A percentile compares a stretch with the other conserved stretches of the same genome.
These are phyloP conservation scores for Lycaena phlaeas DNA, from an alignment of 2,888 invertebrate species.

Conservation along the genomic window DNA sequence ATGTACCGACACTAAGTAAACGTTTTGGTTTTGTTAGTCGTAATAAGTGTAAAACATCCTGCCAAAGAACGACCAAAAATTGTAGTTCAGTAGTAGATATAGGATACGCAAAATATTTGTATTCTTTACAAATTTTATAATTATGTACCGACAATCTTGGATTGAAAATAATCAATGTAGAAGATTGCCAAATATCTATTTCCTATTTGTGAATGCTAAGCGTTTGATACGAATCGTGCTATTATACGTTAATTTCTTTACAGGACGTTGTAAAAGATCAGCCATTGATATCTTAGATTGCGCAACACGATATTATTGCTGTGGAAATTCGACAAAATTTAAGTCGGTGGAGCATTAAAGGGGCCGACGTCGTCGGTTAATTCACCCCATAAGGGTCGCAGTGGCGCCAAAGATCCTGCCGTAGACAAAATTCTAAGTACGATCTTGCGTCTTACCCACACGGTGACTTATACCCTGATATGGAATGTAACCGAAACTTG, in stretches of 20 bases:
- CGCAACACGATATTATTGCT: conserved; percentile 55
- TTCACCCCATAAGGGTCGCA: conserved; percentile 69
- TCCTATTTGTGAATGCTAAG: neutral
- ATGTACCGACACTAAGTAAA: no score
- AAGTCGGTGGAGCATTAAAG: conserved; percentile 67
- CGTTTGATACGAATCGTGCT: neutral
- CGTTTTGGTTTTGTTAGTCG: no score
- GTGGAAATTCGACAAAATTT: conserved; percentile 70
- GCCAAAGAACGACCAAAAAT: no score
- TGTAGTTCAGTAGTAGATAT: no score
- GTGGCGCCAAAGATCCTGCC: conserved; percentile 66
- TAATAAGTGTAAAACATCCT: no score
- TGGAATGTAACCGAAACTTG: neutral
- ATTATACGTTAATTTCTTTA: conserved; percentile 6
- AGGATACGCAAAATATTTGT: no score
- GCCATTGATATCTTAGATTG: conserved; percentile 50
- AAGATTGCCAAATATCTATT: no score
- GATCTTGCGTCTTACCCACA: conserved; percentile 29
- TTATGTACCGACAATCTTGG: no score
- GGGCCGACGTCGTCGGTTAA: conserved; percentile 66
- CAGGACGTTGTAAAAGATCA: conserved; percentile 41
- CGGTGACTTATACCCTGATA: conserved; percentile 1
- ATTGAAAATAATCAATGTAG: no score
- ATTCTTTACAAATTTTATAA: no score
- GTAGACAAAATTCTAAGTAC: conserved; percentile 67